Evolutionary conservation across 1,140 invertebrate genomes (phyloP).

Genomic region (Lepeophtheirus salmonis): DNA sequence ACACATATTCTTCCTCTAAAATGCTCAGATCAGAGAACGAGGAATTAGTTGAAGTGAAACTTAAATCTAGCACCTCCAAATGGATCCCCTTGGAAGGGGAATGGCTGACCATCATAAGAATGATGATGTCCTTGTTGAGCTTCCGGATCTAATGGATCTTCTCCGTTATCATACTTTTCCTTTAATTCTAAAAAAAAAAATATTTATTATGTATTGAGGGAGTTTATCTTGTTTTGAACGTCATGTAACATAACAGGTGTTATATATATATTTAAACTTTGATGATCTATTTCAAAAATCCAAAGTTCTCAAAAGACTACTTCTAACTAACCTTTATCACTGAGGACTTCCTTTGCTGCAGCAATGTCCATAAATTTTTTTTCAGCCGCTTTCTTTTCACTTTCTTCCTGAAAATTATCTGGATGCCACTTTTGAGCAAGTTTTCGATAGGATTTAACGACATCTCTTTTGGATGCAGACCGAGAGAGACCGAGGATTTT

Average conservation of each 20-base stretch:
- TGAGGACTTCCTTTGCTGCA: constrained; percentile 87
- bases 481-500: constrained; percentile 78
- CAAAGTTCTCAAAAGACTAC: neutral
- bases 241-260: neutral
- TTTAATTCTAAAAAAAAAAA: constrained; percentile 29
- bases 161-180: constrained; percentile 86
- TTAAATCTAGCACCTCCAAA: constrained; percentile 55
- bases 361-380: constrained; percentile 98
- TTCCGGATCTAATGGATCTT: constrained; percentile 94
- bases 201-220: constrained; percentile 6
- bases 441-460: constrained; percentile 60
- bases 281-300: neutral
- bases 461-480: constrained; percentile 74
- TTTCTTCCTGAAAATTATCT: constrained; percentile 76
- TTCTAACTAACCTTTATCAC: constrained; percentile 47
- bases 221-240: neutral
- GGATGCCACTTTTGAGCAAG: constrained; percentile 97
- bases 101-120: constrained; percentile 51
- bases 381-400: constrained; percentile 73
- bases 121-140: constrained; percentile 40
- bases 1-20: too few relatives aligned
- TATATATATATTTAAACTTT: neutral
- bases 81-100: constrained; percentile 36
- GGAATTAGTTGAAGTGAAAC: constrained; percentile 60
- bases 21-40: too few relatives aligned